Conservation (phyloP, 2,797 vertebrate genomes). For the Megalops cyprinoides region DNA sequence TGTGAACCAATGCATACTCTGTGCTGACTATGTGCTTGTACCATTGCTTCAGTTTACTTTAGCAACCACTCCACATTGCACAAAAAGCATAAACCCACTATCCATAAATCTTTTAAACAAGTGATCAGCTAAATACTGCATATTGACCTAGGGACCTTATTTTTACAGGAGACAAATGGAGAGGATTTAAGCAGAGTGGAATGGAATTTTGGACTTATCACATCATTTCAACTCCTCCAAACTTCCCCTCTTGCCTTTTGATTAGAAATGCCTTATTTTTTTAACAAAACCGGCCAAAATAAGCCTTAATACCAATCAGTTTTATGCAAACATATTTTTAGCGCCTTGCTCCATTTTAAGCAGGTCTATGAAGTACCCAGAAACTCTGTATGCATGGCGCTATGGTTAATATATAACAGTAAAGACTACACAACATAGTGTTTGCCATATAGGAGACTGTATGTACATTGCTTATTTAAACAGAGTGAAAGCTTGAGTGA, state of each 20-base stretch:
- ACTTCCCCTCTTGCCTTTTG: no score
- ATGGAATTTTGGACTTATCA: background rate
- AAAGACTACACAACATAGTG: background rate
- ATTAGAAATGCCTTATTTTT: background rate
- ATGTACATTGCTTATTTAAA: constrained; percentile 1
- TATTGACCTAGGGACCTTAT: background rate
- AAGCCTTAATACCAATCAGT: background rate
- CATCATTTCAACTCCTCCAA: background rate
- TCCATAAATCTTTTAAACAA: background rate
- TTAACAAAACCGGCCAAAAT: background rate
- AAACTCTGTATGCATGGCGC: background rate
- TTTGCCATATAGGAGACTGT: background rate
- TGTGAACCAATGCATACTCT: background rate
- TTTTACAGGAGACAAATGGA: background rate
- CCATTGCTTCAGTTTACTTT: background rate
- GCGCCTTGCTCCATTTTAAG: background rate
- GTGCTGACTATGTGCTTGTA: background rate
- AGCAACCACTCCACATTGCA: no score
- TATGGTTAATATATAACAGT: background rate
- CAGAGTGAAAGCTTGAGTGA: background rate
- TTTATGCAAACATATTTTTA: background rate
- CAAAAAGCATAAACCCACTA: background rate
- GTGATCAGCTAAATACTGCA: background rate
- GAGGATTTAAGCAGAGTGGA: background rate
- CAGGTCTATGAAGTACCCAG: no score